These are phyloP conservation scores for Bagarius yarrelli DNA, from an alignment of 2,113 vertebrate species.

Conservation along the genomic window DNA sequence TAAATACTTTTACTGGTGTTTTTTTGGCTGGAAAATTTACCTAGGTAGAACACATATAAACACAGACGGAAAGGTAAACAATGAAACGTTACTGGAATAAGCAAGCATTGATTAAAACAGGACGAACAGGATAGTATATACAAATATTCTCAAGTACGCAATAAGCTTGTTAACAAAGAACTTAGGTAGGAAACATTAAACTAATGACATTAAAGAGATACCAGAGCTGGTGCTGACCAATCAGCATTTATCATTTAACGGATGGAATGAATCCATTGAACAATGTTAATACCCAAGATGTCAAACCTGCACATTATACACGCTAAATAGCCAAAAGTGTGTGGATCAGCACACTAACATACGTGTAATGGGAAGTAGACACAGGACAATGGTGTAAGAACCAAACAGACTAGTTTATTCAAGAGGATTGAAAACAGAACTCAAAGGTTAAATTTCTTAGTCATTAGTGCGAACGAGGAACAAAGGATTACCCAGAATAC, in stretches of 20 bases:
- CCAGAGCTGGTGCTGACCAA: constrained; percentile 3
- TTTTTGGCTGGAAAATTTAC: background rate
- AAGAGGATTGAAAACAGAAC: too few species aligned
- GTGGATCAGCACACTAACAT: too few species aligned
- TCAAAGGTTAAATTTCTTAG: too few species aligned
- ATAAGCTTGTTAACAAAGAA: background rate
- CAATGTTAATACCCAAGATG: background rate
- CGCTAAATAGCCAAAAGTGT: background rate
- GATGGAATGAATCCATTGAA: too few species aligned
- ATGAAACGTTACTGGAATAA: background rate
- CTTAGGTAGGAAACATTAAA: background rate
- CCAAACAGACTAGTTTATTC: too few species aligned
- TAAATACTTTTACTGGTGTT: background rate
- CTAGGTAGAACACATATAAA: background rate
- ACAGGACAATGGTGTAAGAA: too few species aligned
- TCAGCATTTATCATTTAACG: background rate
- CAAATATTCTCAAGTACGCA: background rate
- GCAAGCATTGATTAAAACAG: background rate
- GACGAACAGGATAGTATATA: background rate
- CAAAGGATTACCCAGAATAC: too few species aligned
- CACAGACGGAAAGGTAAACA: constrained; percentile 1
- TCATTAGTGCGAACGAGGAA: too few species aligned
- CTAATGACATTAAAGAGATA: background rate
- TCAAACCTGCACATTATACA: background rate
- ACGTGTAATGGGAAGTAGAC: too few species aligned